Conservation (phyloP, 2,888 invertebrate genomes). For the Chromoteleia sp. region DNA sequence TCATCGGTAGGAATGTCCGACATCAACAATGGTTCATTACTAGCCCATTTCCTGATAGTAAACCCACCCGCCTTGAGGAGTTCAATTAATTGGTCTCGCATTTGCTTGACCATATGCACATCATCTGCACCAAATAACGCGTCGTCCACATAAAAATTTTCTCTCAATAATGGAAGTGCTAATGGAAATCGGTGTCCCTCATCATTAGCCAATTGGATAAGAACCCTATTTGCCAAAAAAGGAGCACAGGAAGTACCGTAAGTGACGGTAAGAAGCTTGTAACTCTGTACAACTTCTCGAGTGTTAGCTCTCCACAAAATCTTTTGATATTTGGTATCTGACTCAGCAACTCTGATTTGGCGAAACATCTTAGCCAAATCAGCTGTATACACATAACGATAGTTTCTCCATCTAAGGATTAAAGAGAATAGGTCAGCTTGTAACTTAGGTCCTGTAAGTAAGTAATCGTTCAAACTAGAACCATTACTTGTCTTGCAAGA, state of each 20-base stretch:
- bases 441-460: conserved; percentile 1
- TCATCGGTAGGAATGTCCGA: neutral
- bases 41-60: conserved; percentile 1
- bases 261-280: neutral
- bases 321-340: conserved; percentile 1
- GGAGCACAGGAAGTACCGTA: neutral
- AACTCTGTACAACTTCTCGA: too few relatives aligned
- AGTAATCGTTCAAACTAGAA: neutral
- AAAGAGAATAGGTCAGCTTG: conserved; percentile 7
- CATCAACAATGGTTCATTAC: neutral
- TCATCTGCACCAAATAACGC: neutral
- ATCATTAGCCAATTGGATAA: neutral
- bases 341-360: neutral
- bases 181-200: conserved; percentile 5
- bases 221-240: conserved; percentile 10
- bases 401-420: neutral
- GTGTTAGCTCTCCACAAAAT: conserved; percentile 15
- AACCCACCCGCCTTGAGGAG: conserved; percentile 11
- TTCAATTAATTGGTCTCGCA: neutral
- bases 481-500: neutral
- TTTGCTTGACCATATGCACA: neutral
- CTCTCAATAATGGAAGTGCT: neutral
- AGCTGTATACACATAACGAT: neutral
- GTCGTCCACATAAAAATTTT: conserved; percentile 17
- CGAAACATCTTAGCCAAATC: conserved; percentile 13